A percentile compares a stretch with the other conserved stretches of the same genome.
Evolutionary conservation across 2,888 invertebrate species (phyloP).

Genomic region (Drosophila monieri): DNA sequence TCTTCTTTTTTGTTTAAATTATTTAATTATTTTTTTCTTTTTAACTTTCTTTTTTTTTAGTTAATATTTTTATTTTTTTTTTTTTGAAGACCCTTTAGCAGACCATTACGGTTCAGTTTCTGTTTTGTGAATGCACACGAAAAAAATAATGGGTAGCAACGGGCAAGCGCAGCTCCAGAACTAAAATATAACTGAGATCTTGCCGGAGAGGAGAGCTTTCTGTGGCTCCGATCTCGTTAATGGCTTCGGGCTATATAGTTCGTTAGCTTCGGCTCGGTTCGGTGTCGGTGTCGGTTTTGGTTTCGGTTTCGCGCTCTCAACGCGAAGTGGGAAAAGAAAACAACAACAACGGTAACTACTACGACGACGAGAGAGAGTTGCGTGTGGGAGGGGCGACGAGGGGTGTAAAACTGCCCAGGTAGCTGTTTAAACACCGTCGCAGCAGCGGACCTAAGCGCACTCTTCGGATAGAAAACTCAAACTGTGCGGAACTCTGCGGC

Average conservation of each 20-base stretch:
- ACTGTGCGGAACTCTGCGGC: conserved; percentile 55
- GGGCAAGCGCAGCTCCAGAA: conserved; percentile 11
- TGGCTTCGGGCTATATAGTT: conserved; percentile 9
- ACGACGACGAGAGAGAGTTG: conserved; percentile 12
- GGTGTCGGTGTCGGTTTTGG: conserved; percentile 12
- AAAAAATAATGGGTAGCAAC: conserved; percentile 42
- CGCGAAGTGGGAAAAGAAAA: neutral
- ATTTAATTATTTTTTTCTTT: conserved; percentile 1
- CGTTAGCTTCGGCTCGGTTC: conserved; percentile 6
- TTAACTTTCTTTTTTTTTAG: neutral
- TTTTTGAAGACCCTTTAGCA: neutral
- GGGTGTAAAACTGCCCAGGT: conserved; percentile 40
- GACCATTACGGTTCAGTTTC: conserved; percentile 69
- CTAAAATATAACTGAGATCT: conserved; percentile 11
- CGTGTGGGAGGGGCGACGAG: conserved; percentile 22
- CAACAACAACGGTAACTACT: conserved; percentile 3
- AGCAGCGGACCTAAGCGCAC: conserved; percentile 80
- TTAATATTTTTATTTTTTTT: neutral
- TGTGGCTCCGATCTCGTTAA: conserved; percentile 15
- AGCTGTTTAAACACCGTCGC: conserved; percentile 71
- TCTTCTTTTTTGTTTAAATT: neutral
- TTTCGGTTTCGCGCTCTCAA: conserved; percentile 13
- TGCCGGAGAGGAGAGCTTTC: conserved; percentile 27
- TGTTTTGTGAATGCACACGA: conserved; percentile 60
- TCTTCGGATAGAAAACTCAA: conserved; percentile 81